Evolutionary conservation across 2,113 vertebrate species (phyloP).

Genomic region (Triplophysa rosa): DNA sequence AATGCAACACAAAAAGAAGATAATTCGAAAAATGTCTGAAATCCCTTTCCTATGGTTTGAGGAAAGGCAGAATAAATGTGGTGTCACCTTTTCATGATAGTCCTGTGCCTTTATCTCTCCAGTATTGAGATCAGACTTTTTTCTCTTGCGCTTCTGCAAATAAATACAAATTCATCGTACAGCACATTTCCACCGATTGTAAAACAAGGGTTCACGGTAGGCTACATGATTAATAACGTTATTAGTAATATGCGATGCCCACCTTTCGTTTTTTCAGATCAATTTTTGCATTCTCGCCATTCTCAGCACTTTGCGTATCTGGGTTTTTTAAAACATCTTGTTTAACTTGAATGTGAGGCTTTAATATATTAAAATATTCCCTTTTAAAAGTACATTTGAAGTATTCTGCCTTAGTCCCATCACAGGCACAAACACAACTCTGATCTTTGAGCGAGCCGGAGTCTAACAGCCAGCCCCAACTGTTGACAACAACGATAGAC

Average conservation of each 20-base stretch:
- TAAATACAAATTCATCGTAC: neutral
- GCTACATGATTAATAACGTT: neutral
- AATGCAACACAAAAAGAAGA: too few relatives aligned
- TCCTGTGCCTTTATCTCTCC: constrained; percentile 84
- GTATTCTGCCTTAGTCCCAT: neutral
- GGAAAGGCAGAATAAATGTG: neutral
- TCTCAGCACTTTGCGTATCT: neutral
- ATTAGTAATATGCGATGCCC: neutral
- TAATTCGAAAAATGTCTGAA: too few relatives aligned
- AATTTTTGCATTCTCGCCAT: neutral
- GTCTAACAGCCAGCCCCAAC: constrained; percentile 81
- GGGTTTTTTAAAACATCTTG: too few relatives aligned
- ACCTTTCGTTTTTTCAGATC: constrained; percentile 48
- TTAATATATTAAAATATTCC: constrained; percentile 59
- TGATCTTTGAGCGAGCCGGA: constrained; percentile 77
- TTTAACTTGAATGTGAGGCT: constrained; percentile 46
- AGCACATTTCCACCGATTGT: neutral
- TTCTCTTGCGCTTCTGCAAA: constrained; percentile 83
- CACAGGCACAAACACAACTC: constrained; percentile 48
- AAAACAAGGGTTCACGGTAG: neutral
- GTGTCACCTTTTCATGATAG: constrained; percentile 83
- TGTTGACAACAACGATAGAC: constrained; percentile 72
- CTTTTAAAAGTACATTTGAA: constrained; percentile 61
- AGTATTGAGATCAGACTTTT: constrained; percentile 79
- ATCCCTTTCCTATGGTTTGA: too few relatives aligned